Percentiles rank a stretch among this genome's conserved stretches.
Evolutionary conservation across 2,113 vertebrate genomes (phyloP).

Genomic region (Stictonetta naevosa): DNA sequence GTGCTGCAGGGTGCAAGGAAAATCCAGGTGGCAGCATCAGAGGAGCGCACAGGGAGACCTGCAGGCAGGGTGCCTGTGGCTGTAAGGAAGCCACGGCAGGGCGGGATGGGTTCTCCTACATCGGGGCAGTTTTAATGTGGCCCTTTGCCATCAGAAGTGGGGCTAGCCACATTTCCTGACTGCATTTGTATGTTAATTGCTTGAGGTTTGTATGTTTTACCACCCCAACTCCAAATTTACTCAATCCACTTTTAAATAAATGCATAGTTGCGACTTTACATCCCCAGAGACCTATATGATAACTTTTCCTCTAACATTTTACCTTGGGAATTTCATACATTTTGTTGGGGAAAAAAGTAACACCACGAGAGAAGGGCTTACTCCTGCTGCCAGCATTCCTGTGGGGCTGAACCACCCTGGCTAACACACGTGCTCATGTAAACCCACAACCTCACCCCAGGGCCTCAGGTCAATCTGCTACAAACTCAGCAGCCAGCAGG

Average conservation of each 20-base stretch:
- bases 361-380: not conserved
- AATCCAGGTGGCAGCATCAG: not conserved
- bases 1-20: not conserved
- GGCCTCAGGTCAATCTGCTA: not conserved
- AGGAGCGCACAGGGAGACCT: fast-evolving
- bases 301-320: not conserved
- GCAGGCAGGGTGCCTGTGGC: not conserved
- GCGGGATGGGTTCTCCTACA: not conserved
- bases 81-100: not conserved
- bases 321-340: not conserved
- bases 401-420: not conserved
- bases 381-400: not conserved
- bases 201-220: not conserved
- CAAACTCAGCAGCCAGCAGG: not conserved
- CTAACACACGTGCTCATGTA: not conserved
- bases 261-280: not conserved
- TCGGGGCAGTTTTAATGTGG: not conserved
- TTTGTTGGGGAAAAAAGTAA: not conserved
- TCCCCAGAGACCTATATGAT: not conserved
- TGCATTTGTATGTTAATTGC: not conserved
- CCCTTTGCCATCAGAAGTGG: fast-evolving
- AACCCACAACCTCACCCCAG: not conserved
- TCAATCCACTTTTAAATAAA: slow-evolving; percentile 19
- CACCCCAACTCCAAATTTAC: not conserved
- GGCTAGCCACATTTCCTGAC: not conserved